Conservation (phyloP, 37 sponge, comb jelly and placozoan species). For the Bolinopsis microptera region DNA sequence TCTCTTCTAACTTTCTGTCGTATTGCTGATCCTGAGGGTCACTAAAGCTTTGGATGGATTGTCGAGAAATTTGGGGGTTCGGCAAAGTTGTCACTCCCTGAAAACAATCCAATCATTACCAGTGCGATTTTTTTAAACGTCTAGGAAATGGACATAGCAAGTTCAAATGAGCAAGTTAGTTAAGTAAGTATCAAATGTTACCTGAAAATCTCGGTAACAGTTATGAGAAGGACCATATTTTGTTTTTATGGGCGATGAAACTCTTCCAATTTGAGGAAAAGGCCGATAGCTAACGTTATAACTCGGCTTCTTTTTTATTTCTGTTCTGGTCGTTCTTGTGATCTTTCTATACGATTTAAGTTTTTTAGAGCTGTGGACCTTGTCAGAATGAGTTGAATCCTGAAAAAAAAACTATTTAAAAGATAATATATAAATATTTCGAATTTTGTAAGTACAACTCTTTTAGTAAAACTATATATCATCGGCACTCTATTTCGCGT, state of each 20-base stretch:
- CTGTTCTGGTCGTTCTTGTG: neutral
- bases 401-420: too few relatives aligned
- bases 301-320: neutral
- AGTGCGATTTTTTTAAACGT: too few relatives aligned
- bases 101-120: too few relatives aligned
- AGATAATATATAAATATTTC: too few relatives aligned
- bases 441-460: too few relatives aligned
- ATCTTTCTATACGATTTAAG: neutral
- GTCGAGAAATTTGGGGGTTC: neutral
- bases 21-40: neutral
- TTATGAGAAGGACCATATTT: neutral
- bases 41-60: neutral
- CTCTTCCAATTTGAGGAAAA: neutral
- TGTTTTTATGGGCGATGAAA: neutral
- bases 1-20: neutral
- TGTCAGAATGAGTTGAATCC: neutral
- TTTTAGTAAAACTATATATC: too few relatives aligned
- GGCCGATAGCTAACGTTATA: neutral
- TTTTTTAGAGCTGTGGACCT: neutral
- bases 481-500: too few relatives aligned
- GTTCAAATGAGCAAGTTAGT: too few relatives aligned
- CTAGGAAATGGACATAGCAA: too few relatives aligned
- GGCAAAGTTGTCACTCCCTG: neutral
- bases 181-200: too few relatives aligned
- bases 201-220: neutral